Percentiles rank a stretch among this genome's conserved stretches.
These are phyloP conservation scores for Cyanistes caeruleus DNA, from an alignment of 2,113 vertebrate species.

Conservation along the genomic window DNA sequence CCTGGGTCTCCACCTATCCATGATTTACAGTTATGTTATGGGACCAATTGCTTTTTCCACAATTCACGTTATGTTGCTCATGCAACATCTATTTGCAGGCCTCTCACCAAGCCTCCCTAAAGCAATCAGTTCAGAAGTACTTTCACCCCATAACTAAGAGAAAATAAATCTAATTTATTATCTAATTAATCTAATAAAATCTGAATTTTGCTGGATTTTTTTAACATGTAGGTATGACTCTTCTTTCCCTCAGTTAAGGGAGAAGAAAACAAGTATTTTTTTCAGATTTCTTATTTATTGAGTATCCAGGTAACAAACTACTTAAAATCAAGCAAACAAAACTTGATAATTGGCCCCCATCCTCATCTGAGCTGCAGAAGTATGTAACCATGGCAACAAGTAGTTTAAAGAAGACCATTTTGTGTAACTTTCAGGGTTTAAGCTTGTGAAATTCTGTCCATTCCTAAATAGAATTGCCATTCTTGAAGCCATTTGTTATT, in stretches of 20 bases:
- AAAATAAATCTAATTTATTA: too few relatives aligned
- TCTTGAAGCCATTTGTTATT: constrained; percentile 66
- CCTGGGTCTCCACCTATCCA: accelerated
- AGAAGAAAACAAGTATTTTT: constrained; percentile 66
- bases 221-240: constrained; percentile 7
- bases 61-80: background rate
- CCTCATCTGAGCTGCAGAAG: constrained; percentile 72
- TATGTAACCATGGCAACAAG: constrained; percentile 79
- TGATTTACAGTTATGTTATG: background rate
- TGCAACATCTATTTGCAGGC: background rate
- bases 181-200: too few relatives aligned
- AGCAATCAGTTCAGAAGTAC: constrained; percentile 34
- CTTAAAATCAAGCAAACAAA: constrained; percentile 82
- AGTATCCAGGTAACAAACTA: constrained; percentile 84
- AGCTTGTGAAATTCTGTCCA: constrained; percentile 70
- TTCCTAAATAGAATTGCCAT: constrained; percentile 73
- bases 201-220: background rate
- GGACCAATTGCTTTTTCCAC: constrained; percentile 23
- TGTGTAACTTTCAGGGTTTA: constrained; percentile 74
- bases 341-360: constrained; percentile 81
- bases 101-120: background rate
- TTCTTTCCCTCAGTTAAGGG: constrained; percentile 53
- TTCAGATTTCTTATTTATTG: constrained; percentile 74
- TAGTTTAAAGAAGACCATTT: constrained; percentile 71
- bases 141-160: constrained; percentile 9